Percentiles rank a stretch among this genome's conserved stretches.
These are phyloP conservation scores for Platichthys flesus DNA, from an alignment of 2,113 vertebrate genomes.

Conservation along the genomic window DNA sequence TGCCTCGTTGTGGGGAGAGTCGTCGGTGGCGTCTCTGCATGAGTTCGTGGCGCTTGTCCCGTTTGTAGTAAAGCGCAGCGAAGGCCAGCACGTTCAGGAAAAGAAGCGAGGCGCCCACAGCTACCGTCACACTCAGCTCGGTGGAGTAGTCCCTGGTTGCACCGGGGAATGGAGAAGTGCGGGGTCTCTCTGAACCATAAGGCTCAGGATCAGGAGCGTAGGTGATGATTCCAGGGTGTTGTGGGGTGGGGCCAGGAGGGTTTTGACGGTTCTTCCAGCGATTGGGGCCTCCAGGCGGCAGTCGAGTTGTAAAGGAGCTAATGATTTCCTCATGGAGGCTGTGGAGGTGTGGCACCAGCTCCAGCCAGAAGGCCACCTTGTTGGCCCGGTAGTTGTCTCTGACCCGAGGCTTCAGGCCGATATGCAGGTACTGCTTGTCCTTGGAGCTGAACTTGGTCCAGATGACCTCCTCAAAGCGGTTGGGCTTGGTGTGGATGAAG, in stretches of 20 bases:
- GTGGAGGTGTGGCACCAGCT: slow-evolving; percentile 97
- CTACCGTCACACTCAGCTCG: slow-evolving; percentile 97
- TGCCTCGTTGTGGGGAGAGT: slow-evolving; percentile 88
- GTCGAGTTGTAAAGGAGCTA: slow-evolving; percentile 86
- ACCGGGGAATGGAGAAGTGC: slow-evolving; percentile 89
- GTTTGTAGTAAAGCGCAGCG: slow-evolving; percentile 97
- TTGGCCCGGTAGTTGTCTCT: slow-evolving; percentile 99
- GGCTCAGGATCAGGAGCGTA: slow-evolving; percentile 88
- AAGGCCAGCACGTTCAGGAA: slow-evolving; percentile 98
- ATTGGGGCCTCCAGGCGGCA: slow-evolving; percentile 85
- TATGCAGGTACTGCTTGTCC: slow-evolving; percentile 98
- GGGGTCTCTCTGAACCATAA: slow-evolving; percentile 86
- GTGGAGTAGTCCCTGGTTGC: slow-evolving; percentile 97
- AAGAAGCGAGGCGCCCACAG: slow-evolving; percentile 94
- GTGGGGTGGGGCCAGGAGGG: slow-evolving; percentile 66
- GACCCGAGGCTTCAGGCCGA: slow-evolving; percentile 97
- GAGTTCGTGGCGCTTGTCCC: slow-evolving; percentile 96
- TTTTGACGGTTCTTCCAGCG: slow-evolving; percentile 79
- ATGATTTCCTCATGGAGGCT: slow-evolving; percentile 90
- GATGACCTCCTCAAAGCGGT: slow-evolving; percentile 98
- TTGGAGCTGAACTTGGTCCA: slow-evolving; percentile 99
- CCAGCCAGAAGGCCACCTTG: slow-evolving; percentile 98
- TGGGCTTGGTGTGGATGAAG: slow-evolving; percentile 98
- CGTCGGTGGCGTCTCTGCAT: slow-evolving; percentile 89
- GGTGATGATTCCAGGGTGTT: slow-evolving; percentile 84